These are phyloP conservation scores for Microcebus tavaratra DNA, from an alignment of 2,113 vertebrate genomes.

Conservation along the genomic window DNA sequence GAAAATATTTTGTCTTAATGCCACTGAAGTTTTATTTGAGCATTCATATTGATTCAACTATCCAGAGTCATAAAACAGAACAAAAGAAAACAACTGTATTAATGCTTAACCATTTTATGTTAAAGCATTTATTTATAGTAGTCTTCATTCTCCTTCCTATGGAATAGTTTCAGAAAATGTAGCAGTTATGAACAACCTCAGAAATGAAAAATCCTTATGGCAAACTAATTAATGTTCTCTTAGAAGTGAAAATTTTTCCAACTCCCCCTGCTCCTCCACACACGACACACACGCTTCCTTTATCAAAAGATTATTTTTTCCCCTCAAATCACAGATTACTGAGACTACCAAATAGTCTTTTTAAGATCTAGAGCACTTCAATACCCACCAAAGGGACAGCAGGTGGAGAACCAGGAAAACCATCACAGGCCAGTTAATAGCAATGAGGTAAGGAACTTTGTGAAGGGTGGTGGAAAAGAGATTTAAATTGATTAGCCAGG, in stretches of 20 bases:
- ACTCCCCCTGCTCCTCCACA: background rate
- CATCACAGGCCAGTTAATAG: background rate
- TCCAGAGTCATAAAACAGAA: conserved; percentile 21
- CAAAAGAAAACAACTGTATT: background rate
- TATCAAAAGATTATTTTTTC: background rate
- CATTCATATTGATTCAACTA: conserved; percentile 8
- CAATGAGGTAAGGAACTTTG: background rate
- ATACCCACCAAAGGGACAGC: background rate
- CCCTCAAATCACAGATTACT: background rate
- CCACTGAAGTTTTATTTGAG: background rate
- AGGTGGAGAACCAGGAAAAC: conserved; percentile 18
- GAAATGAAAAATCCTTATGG: conserved; percentile 36
- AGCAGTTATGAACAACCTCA: background rate
- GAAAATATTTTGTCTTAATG: background rate
- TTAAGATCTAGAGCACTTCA: background rate
- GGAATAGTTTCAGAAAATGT: background rate
- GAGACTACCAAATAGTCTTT: background rate
- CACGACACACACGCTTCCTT: background rate
- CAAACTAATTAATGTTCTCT: conserved; percentile 28
- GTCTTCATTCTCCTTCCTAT: background rate
- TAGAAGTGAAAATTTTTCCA: conserved; percentile 13
- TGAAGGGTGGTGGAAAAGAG: background rate
- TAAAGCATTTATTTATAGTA: conserved; percentile 34
- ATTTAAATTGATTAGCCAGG: background rate
- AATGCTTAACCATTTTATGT: background rate